Evolutionary conservation across 1,140 invertebrate species (phyloP), one percentile per base, ranked within the genome.

Genomic region (Calliphora vicina): DNA sequence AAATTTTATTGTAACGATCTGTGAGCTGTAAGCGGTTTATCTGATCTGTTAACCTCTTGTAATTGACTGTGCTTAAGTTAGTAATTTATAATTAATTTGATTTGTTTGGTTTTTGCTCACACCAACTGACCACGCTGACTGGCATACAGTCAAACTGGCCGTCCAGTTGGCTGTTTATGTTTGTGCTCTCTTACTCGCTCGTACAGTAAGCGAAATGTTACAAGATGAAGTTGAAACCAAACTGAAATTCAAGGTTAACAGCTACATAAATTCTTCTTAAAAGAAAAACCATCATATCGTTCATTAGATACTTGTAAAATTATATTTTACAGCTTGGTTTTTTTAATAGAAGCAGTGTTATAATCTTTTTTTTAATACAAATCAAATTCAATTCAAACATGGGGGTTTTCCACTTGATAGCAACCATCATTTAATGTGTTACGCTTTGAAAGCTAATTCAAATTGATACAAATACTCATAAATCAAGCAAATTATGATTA

Each of bases 21-120:
- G 15, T 15, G 45, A 35, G 13, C 45, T 50, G 45, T 50, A 17
- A 50, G 45, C 45, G 17, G 45, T 50, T 50, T 23, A 67, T 67
- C 61, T 67, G 61, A 67, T 67, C 61, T 67, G n/a, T 67, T 67
- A 67, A 67, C 61, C 61, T 67, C n/a, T 67, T 20, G n/a, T 20
- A 67, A 67, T 67, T 67, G 61, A 67, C 61, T 67, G 8, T 20
- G 20, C 4, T 67, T 67, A 67, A 67, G 61, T 23, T 67, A 10
- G 23, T 67, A 67, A 67, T 67, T 67, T 67, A 67, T 67, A 67
- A 67, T 67, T 67, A 67, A 67, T 67, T 23, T 67, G n/a, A 23
- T 67, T 67, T 23, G 61, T 67, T 50, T 67, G 6, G 10, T 67
- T 67, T 17, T 57, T 23, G 23, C 61, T 3, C 61, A 67, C 61